A percentile compares a stretch with the other conserved stretches of the same genome.
These are phyloP conservation scores for Actinernus sp. DNA, from an alignment of 92 coral and sea anemone species.

Conservation along the genomic window DNA sequence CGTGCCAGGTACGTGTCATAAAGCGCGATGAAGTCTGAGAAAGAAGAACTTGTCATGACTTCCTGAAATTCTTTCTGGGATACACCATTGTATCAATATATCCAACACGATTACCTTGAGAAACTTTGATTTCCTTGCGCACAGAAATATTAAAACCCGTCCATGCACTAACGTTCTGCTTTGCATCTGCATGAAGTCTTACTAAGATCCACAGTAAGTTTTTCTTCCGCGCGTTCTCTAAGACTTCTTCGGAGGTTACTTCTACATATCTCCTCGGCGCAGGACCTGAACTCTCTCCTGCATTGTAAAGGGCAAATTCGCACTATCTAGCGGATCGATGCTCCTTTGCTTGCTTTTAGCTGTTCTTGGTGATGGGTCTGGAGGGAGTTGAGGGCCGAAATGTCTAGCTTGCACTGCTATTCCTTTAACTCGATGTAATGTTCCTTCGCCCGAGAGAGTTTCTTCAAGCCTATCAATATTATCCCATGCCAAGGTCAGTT, in stretches of 20 bases:
- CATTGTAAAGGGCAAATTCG: conserved; percentile 45
- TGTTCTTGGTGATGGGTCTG: too few species aligned
- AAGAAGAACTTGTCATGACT: too few species aligned
- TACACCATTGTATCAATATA: too few species aligned
- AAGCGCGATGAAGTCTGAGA: too few species aligned
- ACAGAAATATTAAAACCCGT: conserved; percentile 70
- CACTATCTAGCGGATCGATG: conserved; percentile 3
- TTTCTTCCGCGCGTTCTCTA: conserved; percentile 41
- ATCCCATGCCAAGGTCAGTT: too few species aligned
- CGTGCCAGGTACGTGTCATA: conserved; percentile 24
- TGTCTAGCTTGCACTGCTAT: too few species aligned
- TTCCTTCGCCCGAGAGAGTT: too few species aligned
- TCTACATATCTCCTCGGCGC: conserved; percentile 45
- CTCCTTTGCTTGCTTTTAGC: too few species aligned
- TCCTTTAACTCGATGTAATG: too few species aligned
- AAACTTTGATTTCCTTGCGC: conserved; percentile 34
- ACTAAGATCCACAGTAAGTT: conserved; percentile 59
- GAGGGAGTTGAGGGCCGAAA: too few species aligned
- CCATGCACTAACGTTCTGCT: conserved; percentile 65
- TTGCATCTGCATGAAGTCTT: conserved; percentile 59
- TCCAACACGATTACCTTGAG: conserved; percentile 41
- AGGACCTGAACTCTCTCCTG: conserved; percentile 48
- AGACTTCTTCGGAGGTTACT: conserved; percentile 44
- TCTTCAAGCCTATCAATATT: too few species aligned
- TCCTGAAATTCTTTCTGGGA: too few species aligned